Percentiles rank a stretch among this genome's conserved stretches.
These are phyloP conservation scores for Odontesthes bonariensis DNA, from an alignment of 2,113 vertebrate genomes.

Conservation along the genomic window DNA sequence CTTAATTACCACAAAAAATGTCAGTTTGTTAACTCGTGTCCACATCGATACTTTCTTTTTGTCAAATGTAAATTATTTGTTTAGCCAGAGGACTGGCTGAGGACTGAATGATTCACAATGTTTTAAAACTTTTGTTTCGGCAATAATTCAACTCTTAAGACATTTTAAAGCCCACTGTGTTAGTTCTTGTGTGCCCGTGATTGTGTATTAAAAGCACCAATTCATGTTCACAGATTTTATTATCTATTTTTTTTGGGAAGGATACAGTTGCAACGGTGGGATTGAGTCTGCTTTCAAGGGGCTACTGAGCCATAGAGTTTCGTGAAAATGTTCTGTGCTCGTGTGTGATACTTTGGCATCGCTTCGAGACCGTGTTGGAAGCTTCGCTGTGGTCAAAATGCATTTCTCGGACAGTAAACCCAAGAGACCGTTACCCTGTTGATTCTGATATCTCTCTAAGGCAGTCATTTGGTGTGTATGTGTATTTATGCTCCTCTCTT, in stretches of 20 bases:
- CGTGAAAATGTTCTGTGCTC: background rate
- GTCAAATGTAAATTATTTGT: constrained; percentile 12
- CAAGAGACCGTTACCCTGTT: constrained; percentile 51
- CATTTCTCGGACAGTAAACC: constrained; percentile 53
- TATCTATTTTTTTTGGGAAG: constrained; percentile 7
- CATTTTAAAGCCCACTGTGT: constrained; percentile 1
- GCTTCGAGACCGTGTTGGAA: constrained; percentile 16
- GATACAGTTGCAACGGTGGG: background rate
- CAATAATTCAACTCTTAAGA: background rate
- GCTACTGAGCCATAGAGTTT: background rate
- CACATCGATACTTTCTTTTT: constrained; percentile 1
- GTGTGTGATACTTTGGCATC: constrained; percentile 15
- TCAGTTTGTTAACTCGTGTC: constrained; percentile 9
- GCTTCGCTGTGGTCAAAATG: constrained; percentile 56
- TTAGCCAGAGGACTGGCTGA: constrained; percentile 5
- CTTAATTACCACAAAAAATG: constrained; percentile 37
- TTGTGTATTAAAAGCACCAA: background rate
- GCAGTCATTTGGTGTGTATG: constrained; percentile 14
- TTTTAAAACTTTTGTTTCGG: background rate
- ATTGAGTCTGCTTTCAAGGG: constrained; percentile 24
- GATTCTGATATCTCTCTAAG: constrained; percentile 36
- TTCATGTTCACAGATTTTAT: constrained; percentile 9
- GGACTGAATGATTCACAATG: constrained; percentile 9
- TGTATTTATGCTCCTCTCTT: constrained; percentile 10
- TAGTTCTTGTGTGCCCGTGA: background rate